Evolutionary conservation across 1,140 invertebrate genomes (phyloP), one percentile per base, ranked within the genome.

Genomic region (Halictus rubicundus): DNA sequence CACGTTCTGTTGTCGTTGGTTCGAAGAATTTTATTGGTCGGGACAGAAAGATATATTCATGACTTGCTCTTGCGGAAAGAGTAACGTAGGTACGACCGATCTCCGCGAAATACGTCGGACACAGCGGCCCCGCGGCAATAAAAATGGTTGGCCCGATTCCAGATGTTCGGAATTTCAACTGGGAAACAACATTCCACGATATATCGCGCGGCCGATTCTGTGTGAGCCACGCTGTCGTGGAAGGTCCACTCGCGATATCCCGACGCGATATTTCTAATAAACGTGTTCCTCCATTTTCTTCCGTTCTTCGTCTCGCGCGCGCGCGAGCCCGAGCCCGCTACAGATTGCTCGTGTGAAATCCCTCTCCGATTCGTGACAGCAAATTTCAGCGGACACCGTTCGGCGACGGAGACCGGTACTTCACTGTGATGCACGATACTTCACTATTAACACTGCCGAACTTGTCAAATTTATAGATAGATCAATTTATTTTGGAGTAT

Each of bases 131-230:
- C 63, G 68, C 46, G 76, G 80, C 82, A 61, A 85, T 85, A 85
- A 84, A 85, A 84, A 84, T 84, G 66, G 39, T 74, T 85, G 83
- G 82, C 82, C 68, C 78, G 78, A 69, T 81, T 85, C 83, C 83
- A 85, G 73, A 77, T 54, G 60, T 82, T 78, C 46, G 83, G 74
- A 66, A 85, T 85, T 85, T 81, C 83, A 69, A 75, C 73, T 54
- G 54, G 77, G 27, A 52, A 9, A 63, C 70, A 70, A 66, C 82
- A 63, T 64, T 85, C 77, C 79, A 14, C 80, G 64, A 73, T 84
- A 73, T 52, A 77, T 78, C 72, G 73, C 39, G 19, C 49, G 9
- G 27, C 25, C 46, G 78, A 81, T 84, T 60, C 68, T 60, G 46
- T 60, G 46, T 23, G 39, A 46, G 71, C 73, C 52, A 84, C 68